These are phyloP conservation scores for Corbicula japonica DNA, from an alignment of 2,888 invertebrate genomes.

Conservation along the genomic window DNA sequence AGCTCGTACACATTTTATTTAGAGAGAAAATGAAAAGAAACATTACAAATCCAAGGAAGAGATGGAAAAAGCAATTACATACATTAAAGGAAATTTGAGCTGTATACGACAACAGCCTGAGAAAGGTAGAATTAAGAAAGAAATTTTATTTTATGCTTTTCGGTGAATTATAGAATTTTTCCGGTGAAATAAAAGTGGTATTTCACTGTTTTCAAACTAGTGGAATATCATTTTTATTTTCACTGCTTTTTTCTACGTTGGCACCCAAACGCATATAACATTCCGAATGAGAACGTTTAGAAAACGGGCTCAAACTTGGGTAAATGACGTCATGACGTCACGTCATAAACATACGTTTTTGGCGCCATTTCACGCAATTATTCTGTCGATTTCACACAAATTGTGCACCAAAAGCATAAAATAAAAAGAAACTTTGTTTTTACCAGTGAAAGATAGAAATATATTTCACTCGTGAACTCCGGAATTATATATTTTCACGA, in stretches of 20 bases:
- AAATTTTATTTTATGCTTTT: background rate
- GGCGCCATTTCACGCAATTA: no score
- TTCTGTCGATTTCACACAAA: no score
- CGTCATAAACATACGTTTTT: no score
- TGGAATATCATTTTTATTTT: background rate
- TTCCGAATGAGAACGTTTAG: no score
- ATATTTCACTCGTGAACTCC: no score
- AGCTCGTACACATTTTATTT: background rate
- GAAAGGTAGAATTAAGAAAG: constrained; percentile 20
- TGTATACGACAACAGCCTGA: constrained; percentile 35
- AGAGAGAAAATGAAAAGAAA: background rate
- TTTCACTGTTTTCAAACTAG: background rate
- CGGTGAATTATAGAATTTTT: background rate
- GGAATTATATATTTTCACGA: no score
- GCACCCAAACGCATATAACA: no score
- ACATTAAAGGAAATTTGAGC: constrained; percentile 36
- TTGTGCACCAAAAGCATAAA: no score
- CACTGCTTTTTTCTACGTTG: background rate
- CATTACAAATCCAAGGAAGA: background rate
- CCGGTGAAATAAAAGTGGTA: background rate
- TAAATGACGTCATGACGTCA: no score
- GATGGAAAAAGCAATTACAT: background rate
- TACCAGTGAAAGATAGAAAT: no score
- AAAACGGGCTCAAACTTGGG: no score
- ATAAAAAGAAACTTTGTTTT: no score